Percentiles rank a stretch among this genome's conserved stretches.
Evolutionary conservation across 2,113 vertebrate species (phyloP).

Genomic region (Odocoileus virginianus): DNA sequence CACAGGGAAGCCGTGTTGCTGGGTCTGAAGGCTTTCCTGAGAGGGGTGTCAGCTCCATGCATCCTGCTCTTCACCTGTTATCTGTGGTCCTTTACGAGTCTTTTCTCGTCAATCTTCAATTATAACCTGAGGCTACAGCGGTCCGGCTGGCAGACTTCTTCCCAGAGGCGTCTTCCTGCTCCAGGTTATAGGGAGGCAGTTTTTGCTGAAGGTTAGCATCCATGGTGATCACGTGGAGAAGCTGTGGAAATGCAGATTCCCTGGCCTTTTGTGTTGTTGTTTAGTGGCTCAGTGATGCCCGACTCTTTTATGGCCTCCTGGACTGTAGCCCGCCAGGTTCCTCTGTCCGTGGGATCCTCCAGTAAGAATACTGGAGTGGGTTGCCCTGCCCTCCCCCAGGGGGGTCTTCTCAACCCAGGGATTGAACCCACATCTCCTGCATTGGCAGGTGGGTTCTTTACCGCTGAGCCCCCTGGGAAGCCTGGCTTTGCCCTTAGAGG

Average conservation of each 20-base stretch:
- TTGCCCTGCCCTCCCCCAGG: neutral
- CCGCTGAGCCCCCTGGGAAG: neutral
- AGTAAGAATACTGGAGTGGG: neutral
- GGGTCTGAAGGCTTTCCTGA: neutral
- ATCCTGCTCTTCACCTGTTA: neutral
- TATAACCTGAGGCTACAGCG: fast-evolving
- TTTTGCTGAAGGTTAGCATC: neutral
- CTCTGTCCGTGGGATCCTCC: neutral
- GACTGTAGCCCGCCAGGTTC: neutral
- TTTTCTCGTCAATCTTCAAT: neutral
- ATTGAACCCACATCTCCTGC: neutral
- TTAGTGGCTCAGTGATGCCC: neutral
- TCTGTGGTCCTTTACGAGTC: neutral
- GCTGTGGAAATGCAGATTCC: neutral
- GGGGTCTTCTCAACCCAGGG: neutral
- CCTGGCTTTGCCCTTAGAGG: neutral
- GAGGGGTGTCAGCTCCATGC: fast-evolving
- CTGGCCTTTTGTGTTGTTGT: neutral
- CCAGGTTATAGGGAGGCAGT: neutral
- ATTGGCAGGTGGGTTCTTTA: neutral
- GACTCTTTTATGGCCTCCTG: neutral
- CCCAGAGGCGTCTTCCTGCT: neutral
- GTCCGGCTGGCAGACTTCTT: fast-evolving
- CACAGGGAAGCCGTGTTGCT: fast-evolving
- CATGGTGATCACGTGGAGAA: fast-evolving